Evolutionary conservation across 2,797 vertebrate genomes (phyloP).

Genomic region (Toxotes lorentzi): DNA sequence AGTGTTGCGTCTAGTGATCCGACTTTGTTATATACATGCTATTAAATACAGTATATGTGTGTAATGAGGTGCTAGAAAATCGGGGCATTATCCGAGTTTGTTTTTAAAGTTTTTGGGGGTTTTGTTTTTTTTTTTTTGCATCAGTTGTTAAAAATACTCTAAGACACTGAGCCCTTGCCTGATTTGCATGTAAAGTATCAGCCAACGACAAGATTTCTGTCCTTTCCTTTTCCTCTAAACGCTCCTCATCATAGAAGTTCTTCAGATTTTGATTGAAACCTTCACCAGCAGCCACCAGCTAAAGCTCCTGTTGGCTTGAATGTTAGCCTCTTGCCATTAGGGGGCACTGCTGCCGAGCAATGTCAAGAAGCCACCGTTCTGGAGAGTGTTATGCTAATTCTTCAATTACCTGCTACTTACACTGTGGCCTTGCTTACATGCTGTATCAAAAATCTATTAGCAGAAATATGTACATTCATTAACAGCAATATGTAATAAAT

Average conservation of each 20-base stretch:
- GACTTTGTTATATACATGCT: slow-evolving; percentile 47
- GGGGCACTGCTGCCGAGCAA: slow-evolving; percentile 65
- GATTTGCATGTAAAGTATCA: slow-evolving; percentile 28
- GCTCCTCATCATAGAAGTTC: slow-evolving; percentile 1
- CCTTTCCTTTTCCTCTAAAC: slow-evolving; percentile 24
- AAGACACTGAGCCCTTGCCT: slow-evolving; percentile 9
- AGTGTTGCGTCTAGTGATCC: slow-evolving; percentile 43
- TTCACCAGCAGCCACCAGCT: background rate
- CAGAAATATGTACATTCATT: slow-evolving; percentile 52
- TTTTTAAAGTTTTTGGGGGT: background rate
- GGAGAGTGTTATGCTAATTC: slow-evolving; percentile 62
- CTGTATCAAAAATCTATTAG: slow-evolving; percentile 70
- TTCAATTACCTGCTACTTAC: slow-evolving; percentile 70
- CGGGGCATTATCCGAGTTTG: slow-evolving; percentile 16
- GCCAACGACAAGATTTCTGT: slow-evolving; percentile 11
- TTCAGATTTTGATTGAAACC: slow-evolving; percentile 39
- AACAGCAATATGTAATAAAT: slow-evolving; percentile 28
- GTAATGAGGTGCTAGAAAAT: slow-evolving; percentile 57
- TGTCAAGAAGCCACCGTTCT: slow-evolving; percentile 24
- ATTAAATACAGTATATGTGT: slow-evolving; percentile 44
- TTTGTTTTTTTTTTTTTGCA: background rate
- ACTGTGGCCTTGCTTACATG: slow-evolving; percentile 59
- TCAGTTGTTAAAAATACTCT: background rate
- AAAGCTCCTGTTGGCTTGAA: background rate
- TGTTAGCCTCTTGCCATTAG: slow-evolving; percentile 49